These are phyloP conservation scores for Eupristina koningsbergeri DNA, from an alignment of 1,140 invertebrate genomes.

Conservation along the genomic window DNA sequence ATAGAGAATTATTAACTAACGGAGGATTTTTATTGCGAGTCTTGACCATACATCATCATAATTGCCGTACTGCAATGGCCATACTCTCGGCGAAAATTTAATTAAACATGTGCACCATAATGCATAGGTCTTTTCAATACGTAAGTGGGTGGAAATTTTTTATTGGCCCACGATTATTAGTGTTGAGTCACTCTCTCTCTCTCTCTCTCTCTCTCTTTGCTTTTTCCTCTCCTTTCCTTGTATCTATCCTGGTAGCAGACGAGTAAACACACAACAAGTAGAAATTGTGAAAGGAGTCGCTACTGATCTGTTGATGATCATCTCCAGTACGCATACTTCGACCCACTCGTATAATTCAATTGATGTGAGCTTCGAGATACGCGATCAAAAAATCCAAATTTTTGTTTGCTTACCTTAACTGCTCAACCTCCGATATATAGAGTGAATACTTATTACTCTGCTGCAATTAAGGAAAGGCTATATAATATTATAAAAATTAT, in stretches of 20 bases:
- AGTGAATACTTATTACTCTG: no score
- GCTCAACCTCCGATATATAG: no score
- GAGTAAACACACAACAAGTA: no score
- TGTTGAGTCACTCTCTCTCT: slow-evolving; percentile 29
- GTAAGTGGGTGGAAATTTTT: slow-evolving; percentile 15
- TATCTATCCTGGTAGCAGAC: not conserved
- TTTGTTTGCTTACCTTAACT: no score
- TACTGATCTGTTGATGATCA: no score
- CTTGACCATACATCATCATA: slow-evolving; percentile 25
- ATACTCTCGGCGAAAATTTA: slow-evolving; percentile 6
- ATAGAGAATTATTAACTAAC: slow-evolving; percentile 28
- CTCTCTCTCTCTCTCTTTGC: not conserved
- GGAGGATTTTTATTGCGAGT: slow-evolving; percentile 12
- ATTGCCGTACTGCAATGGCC: not conserved
- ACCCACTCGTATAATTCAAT: no score
- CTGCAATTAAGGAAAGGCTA: no score
- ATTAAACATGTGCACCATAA: slow-evolving; percentile 43
- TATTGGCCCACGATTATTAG: slow-evolving; percentile 20
- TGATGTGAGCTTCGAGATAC: no score
- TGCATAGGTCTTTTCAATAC: not conserved
- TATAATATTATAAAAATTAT: no score
- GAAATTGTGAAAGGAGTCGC: slow-evolving; percentile 16
- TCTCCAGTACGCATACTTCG: no score
- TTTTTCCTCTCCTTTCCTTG: not conserved
- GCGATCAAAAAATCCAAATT: no score